phyloP scores from a whole-genome alignment of 1,140 invertebrate species.

The Pentalonia nigronervosa region DNA sequence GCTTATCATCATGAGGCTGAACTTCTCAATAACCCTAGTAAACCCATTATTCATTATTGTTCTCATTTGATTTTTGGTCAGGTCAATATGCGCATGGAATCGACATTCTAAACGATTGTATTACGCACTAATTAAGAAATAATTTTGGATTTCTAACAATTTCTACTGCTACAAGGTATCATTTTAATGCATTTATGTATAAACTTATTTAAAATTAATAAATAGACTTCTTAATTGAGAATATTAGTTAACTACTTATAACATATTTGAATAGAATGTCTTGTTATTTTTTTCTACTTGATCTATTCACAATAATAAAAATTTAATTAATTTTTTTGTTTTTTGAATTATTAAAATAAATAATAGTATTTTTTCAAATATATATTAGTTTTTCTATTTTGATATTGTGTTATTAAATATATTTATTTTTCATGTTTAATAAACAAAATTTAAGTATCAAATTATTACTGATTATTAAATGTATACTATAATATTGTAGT shows the following conservation, averaged over 20 bases:
- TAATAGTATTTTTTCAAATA: neutral
- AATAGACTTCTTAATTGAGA: neutral
- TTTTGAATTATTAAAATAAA: neutral
- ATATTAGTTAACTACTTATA: neutral
- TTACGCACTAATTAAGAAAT: constrained; percentile 7
- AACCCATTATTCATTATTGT: too few species aligned
- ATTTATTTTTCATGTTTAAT: neutral
- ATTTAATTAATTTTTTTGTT: neutral
- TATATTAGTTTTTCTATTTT: neutral
- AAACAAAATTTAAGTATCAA: neutral
- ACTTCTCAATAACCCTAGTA: too few species aligned
- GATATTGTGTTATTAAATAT: neutral
- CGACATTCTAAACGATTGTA: neutral
- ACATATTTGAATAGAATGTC: too few species aligned
- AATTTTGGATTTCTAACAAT: neutral
- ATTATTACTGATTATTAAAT: neutral
- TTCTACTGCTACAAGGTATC: constrained; percentile 32
- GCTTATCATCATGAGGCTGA: too few species aligned
- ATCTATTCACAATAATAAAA: neutral
- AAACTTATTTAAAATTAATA: neutral
- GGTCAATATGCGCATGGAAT: neutral
- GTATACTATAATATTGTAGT: too few species aligned
- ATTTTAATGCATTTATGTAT: neutral
- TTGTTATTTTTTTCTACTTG: neutral
- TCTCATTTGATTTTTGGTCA: too few species aligned